Evolutionary conservation across 2,797 vertebrate species (phyloP).

Genomic region (Macrochelys suwanniensis): DNA sequence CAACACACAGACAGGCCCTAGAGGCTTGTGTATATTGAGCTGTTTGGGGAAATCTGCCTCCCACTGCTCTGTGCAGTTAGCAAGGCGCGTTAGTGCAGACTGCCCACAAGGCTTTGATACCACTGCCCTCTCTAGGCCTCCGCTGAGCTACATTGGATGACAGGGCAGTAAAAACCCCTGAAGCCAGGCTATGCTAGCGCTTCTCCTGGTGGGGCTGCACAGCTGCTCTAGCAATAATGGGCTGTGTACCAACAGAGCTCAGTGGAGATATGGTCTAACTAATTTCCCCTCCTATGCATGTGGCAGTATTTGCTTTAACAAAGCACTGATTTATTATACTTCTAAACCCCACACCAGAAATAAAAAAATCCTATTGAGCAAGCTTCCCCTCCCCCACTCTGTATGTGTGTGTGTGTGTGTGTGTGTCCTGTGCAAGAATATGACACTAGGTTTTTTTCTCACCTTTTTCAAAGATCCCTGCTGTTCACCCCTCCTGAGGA

Average conservation of each 20-base stretch:
- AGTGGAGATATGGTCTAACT: background rate
- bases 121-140: background rate
- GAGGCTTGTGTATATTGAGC: background rate
- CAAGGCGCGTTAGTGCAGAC: accelerated
- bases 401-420: accelerated
- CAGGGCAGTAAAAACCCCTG: background rate
- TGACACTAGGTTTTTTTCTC: background rate
- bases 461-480: background rate
- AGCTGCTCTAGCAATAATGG: background rate
- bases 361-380: background rate
- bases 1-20: no score
- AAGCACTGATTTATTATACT: background rate
- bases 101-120: background rate
- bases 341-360: background rate
- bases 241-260: background rate
- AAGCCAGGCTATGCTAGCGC: background rate
- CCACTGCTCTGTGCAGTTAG: background rate
- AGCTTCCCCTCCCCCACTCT: background rate
- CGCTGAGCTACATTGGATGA: background rate
- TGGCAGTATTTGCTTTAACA: background rate
- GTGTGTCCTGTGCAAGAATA: background rate
- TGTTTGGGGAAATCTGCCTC: background rate
- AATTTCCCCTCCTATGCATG: background rate
- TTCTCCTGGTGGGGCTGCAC: background rate
- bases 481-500: background rate